Evolutionary conservation across 2,113 vertebrate genomes (phyloP).

Genomic region (Boulengerochromis microlepis): DNA sequence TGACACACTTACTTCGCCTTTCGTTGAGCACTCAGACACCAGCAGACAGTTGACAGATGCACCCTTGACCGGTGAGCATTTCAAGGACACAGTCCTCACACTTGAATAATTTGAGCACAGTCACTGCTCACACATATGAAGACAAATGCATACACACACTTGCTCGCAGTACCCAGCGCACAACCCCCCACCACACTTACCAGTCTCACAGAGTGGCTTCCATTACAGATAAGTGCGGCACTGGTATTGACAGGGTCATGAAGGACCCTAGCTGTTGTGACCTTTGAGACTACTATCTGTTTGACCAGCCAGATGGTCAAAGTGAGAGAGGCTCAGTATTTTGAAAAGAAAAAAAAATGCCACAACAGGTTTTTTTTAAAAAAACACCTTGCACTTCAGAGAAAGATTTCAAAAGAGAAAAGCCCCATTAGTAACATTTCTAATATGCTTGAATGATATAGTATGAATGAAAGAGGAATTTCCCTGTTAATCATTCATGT

Average conservation of each 20-base stretch:
- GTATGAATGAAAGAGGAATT: background rate
- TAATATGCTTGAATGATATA: background rate
- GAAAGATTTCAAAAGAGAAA: background rate
- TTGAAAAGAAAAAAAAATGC: background rate
- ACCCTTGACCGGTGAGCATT: conserved; percentile 1
- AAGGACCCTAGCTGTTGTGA: conserved; percentile 17
- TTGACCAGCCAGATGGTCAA: conserved; percentile 44
- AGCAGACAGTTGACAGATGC: conserved; percentile 15
- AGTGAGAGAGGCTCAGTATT: background rate
- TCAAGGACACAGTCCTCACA: conserved; percentile 33
- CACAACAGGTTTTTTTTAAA: background rate
- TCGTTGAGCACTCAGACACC: background rate
- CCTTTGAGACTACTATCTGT: conserved; percentile 26
- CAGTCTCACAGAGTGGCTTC: conserved; percentile 41
- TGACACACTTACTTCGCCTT: conserved; percentile 25
- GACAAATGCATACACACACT: background rate
- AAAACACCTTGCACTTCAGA: background rate
- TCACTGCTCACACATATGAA: background rate
- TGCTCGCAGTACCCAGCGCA: background rate
- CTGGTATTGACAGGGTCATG: conserved; percentile 45
- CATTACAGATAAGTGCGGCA: conserved; percentile 60
- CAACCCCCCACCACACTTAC: conserved; percentile 8
- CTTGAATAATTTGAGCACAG: conserved; percentile 2
- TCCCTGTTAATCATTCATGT: conserved; percentile 6
- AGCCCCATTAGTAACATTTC: background rate